Evolutionary conservation across 2,113 vertebrate species (phyloP).

Genomic region (Myanophis thanlyinensis): DNA sequence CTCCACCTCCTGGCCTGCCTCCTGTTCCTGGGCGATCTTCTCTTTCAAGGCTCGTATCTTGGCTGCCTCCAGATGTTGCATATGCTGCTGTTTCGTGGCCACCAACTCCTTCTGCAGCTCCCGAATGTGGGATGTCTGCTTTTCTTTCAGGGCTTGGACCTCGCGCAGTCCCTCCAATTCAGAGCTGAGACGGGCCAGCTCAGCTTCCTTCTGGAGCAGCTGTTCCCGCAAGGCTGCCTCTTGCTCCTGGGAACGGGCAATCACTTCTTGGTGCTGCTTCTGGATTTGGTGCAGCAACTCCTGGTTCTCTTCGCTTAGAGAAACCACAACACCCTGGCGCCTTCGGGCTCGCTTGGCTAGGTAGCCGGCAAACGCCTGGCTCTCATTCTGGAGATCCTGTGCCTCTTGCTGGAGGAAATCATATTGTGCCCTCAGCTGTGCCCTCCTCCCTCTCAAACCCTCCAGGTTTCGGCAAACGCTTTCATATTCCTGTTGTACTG

Average conservation of each 20-base stretch:
- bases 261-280: slow-evolving; percentile 35
- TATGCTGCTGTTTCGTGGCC: slow-evolving; percentile 26
- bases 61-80: slow-evolving; percentile 28
- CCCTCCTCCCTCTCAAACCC: not conserved
- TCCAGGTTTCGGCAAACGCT: slow-evolving; percentile 28
- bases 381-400: slow-evolving; percentile 36
- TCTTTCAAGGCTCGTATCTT: slow-evolving; percentile 46
- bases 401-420: slow-evolving; percentile 40
- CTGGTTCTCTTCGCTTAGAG: slow-evolving; percentile 51
- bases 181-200: slow-evolving; percentile 11
- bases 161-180: slow-evolving; percentile 24
- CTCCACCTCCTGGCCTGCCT: slow-evolving; percentile 30
- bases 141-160: slow-evolving; percentile 38
- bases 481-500: slow-evolving; percentile 3
- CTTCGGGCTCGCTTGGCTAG: slow-evolving; percentile 58
- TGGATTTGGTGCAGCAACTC: slow-evolving; percentile 47
- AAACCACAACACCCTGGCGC: slow-evolving; percentile 39
- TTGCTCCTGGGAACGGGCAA: slow-evolving; percentile 1
- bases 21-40: slow-evolving; percentile 46
- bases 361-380: slow-evolving; percentile 55
- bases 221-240: slow-evolving; percentile 13
- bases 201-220: slow-evolving; percentile 39
- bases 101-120: slow-evolving; percentile 59
- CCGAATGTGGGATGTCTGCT: slow-evolving; percentile 55
- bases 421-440: slow-evolving; percentile 28